These are phyloP conservation scores for Leucoma salicis DNA, from an alignment of 2,888 invertebrate species.

Conservation along the genomic window DNA sequence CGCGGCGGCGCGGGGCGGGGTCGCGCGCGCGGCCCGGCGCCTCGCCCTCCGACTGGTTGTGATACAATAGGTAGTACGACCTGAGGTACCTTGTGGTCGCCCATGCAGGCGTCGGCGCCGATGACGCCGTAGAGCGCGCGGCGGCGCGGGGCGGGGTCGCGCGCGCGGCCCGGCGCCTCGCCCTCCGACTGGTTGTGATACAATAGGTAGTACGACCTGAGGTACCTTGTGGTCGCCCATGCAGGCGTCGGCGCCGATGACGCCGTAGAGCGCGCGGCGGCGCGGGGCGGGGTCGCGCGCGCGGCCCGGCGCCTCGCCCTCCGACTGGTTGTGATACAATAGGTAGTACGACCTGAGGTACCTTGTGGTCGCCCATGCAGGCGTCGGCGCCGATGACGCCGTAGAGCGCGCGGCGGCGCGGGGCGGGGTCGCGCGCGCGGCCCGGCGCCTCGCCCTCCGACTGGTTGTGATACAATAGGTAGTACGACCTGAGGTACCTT, in stretches of 20 bases:
- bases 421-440: conserved; percentile 57
- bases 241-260: conserved; percentile 92
- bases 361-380: conserved; percentile 99
- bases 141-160: conserved; percentile 56
- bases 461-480: too few relatives aligned
- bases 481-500: too few relatives aligned
- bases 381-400: conserved; percentile 91
- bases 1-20: conserved; percentile 58
- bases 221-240: conserved; percentile 99
- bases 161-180: too few relatives aligned
- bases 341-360: too few relatives aligned
- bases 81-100: conserved; percentile 99
- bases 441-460: too few relatives aligned
- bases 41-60: too few relatives aligned
- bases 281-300: conserved; percentile 57
- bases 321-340: too few relatives aligned
- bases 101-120: conserved; percentile 94
- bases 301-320: too few relatives aligned
- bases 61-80: too few relatives aligned
- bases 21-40: conserved; percentile 63
- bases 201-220: too few relatives aligned
- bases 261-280: conserved; percentile 86
- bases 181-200: too few relatives aligned
- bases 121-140: conserved; percentile 90
- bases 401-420: conserved; percentile 83